Base-by-base conservation (phyloP, 2,113 vertebrate species). In the Hypomesus transpacificus region DNA sequence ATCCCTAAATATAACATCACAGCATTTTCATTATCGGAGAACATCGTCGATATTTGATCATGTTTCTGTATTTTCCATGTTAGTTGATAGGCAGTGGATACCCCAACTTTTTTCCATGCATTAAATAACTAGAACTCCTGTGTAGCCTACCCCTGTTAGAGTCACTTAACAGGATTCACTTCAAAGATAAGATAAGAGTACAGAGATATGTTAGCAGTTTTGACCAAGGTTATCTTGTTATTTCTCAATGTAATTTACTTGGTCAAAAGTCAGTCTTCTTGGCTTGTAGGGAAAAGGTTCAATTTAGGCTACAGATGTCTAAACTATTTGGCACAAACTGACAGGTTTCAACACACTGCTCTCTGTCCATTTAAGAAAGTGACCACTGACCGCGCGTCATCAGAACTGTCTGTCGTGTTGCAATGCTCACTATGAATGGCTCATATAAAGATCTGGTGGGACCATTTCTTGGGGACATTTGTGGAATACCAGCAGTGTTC, bases 311-410 rank as follows among this genome's bases (percentile, higher is more conserved):
- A 1, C 21, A 46, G 52, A 69, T 81, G 73, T 72, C 74, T 39
- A 68, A 77, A 78, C n/a, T 53, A 31, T 68, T 60, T 88, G 85
- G 60, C 65, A 66, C 66, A 50, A 14, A 16, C 20, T 34, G 64
- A 7, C 59, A 8, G 39, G 61, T 89, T 88, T 76, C 80, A 52
- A 74, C 84, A 89, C 39, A 18, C 39, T 46, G 39, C 39, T 46
- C 5, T 46, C 20, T 17, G 24, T 46, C 20, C 51, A 64, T 64
- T 6, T 5, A 24, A 18, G 18, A 20, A 58, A 11, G 24, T 22
- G n/a, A 22, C 53, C n/a, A 2, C 61, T 70, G 58, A 21, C 2
- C 50, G 1, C 8, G 46, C 57, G 20, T 51, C 70, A 71, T 8
- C 70, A 63, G 39, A 46, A 46, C 39, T 46, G 57, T 69, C 58